Base-by-base conservation (phyloP, 2,888 invertebrate genomes). In the Smittia sp. region DNA sequence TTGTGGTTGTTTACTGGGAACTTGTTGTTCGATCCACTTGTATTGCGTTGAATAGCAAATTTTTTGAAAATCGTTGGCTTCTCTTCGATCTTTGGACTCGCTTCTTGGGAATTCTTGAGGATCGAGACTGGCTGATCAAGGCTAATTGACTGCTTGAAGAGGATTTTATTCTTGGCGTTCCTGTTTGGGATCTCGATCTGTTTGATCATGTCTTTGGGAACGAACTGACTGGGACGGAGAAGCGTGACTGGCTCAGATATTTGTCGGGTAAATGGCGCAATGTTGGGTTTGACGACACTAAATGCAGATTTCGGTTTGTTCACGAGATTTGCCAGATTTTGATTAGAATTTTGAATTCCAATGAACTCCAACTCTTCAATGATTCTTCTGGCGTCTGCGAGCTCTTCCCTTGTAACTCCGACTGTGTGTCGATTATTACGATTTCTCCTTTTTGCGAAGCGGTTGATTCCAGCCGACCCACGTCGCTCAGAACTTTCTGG, bases 341-440 rank as follows among this genome's bases (percentile, higher is more conserved):
- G 22, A 18, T 58, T 18, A 4, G 58, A 7, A 65, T 81, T 73
- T 41, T 72, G 58, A 1, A 72, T 32, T 38, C 83, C 84, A 74
- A 83, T 80, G 65, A 85, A 79, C 3, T 85, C 80, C 79, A 85
- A 85, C 77, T 89, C 87, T 80, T 92, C 90, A 76, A 93, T 87
- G 78, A 91, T 86, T 74, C 89, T 87, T 63, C 93, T 85, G 0
- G 94, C 94, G 77, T 90, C 88, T 1, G 89, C 91, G 25, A 94
- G 81, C 78, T 94, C 94, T 79, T 92, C 92, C 62, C 87, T 86
- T 46, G 91, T 92, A 18, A 94, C 93, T 65, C 92, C 93, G 22
- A 94, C 91, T 0, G 94, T 94, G 80, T 94, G 92, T 0, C 94
- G 83, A 65, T 86, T 86, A 75, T 88, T 87, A 32, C 90, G 86